Conservation (phyloP, 2,113 vertebrate species). For the Cichladusa arquata region DNA sequence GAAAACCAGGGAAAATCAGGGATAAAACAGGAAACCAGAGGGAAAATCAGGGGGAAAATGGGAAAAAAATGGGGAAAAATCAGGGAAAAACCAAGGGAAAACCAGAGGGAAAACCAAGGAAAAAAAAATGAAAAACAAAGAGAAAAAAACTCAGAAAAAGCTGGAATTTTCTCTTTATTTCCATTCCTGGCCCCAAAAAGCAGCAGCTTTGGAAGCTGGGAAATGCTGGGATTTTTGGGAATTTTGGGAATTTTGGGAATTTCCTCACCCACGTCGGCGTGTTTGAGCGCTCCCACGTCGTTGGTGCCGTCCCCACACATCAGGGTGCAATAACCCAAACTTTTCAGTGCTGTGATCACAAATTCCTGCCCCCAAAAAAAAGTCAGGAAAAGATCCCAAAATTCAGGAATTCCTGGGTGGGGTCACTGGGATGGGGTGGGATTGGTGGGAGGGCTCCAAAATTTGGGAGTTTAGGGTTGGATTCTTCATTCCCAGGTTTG, state of each 20-base stretch:
- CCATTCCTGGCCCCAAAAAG: no score
- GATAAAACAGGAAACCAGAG: no score
- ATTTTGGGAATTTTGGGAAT: not conserved
- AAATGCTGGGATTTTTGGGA: not conserved
- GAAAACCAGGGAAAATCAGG: not conserved
- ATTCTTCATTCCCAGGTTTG: no score
- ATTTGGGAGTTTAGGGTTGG: not conserved
- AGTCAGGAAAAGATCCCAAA: not conserved
- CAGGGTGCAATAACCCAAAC: constrained; percentile 88
- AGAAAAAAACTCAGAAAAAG: not conserved
- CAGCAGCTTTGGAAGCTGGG: rapidly evolving
- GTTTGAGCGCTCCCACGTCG: constrained; percentile 94
- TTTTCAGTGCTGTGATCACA: constrained; percentile 94
- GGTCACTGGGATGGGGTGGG: not conserved
- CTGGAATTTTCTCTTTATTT: not conserved
- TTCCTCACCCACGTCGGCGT: constrained; percentile 87
- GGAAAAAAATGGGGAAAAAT: not conserved
- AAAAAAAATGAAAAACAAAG: not conserved
- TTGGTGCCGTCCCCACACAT: constrained; percentile 98
- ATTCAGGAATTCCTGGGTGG: not conserved
- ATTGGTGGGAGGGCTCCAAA: not conserved
- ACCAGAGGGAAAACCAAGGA: rapidly evolving
- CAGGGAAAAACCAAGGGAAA: not conserved
- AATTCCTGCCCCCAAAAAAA: constrained; percentile 80
- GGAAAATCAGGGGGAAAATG: not conserved